Evolutionary conservation across 1,140 invertebrate genomes (phyloP).

Genomic region (Papilio polyxenes): DNA sequence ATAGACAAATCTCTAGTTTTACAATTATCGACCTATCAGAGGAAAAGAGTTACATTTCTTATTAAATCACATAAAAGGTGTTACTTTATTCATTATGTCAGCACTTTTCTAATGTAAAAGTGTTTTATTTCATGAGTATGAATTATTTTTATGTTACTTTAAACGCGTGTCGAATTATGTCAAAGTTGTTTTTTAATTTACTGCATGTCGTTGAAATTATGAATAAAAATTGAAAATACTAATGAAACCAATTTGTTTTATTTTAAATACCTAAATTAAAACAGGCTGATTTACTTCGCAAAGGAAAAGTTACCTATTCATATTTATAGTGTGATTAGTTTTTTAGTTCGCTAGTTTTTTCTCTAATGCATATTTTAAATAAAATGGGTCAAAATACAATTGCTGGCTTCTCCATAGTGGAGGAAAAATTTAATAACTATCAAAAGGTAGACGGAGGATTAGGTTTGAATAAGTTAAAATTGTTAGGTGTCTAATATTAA

Average conservation of each 20-base stretch:
- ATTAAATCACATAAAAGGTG: neutral
- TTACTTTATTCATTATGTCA: neutral
- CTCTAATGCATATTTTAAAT: no score
- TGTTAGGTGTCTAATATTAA: no score
- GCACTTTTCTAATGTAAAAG: neutral
- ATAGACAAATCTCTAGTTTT: conserved; percentile 58
- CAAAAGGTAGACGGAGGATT: no score
- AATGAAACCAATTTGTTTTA: neutral
- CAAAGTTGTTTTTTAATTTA: neutral
- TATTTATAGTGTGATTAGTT: no score
- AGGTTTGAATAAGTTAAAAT: no score
- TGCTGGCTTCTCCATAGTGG: no score
- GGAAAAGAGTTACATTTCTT: neutral
- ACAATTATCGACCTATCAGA: neutral
- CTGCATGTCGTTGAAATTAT: conserved; percentile 15
- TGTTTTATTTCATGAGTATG: neutral
- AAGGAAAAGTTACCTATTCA: no score
- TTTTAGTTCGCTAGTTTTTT: no score
- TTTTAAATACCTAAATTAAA: neutral
- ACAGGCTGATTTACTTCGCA: neutral
- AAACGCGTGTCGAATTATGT: neutral
- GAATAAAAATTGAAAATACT: conserved; percentile 9
- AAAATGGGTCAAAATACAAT: no score
- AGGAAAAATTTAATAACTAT: no score
- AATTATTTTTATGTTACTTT: neutral